A percentile compares a stretch with the other conserved stretches of the same genome.
Evolutionary conservation across 2,888 invertebrate species (phyloP).

Genomic region (Agrenia bidenticulata): DNA sequence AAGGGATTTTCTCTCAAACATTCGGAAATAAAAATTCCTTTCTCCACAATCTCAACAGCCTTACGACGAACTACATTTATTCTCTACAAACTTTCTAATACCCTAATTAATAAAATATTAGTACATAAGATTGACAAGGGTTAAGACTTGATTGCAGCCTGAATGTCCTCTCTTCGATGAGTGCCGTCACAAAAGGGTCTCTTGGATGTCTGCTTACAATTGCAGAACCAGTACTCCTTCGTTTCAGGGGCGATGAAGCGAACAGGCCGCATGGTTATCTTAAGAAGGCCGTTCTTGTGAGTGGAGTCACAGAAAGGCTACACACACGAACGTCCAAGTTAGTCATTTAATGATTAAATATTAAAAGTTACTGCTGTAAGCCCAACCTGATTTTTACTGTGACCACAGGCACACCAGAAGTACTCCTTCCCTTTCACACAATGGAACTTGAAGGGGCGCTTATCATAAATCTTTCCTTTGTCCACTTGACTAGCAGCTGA

Average conservation of each 20-base stretch:
- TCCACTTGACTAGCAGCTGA: conserved; percentile 60
- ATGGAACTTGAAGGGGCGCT: conserved; percentile 78
- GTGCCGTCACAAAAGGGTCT: conserved; percentile 97
- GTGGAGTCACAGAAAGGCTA: conserved; percentile 94
- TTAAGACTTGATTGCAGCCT: conserved; percentile 54
- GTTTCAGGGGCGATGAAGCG: conserved; percentile 80
- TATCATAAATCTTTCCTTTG: conserved; percentile 80
- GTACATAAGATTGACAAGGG: too few relatives aligned
- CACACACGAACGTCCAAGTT: too few relatives aligned
- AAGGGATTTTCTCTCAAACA: too few relatives aligned
- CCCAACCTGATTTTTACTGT: conserved; percentile 79
- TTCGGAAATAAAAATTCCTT: too few relatives aligned
- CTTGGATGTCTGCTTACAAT: conserved; percentile 91
- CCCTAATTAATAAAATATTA: too few relatives aligned
- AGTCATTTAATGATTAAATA: too few relatives aligned
- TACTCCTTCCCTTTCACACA: conserved; percentile 74
- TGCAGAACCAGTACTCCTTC: conserved; percentile 95
- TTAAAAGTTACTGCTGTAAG: too few relatives aligned
- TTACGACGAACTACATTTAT: too few relatives aligned
- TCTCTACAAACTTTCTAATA: too few relatives aligned
- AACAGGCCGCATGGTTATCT: conserved; percentile 76
- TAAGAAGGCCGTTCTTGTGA: conserved; percentile 74
- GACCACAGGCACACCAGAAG: conserved; percentile 89
- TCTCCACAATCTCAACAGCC: too few relatives aligned
- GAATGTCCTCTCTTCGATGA: conserved; percentile 74